These are phyloP conservation scores for Gymnarchus niloticus DNA, from an alignment of 2,113 vertebrate genomes.

Conservation along the genomic window DNA sequence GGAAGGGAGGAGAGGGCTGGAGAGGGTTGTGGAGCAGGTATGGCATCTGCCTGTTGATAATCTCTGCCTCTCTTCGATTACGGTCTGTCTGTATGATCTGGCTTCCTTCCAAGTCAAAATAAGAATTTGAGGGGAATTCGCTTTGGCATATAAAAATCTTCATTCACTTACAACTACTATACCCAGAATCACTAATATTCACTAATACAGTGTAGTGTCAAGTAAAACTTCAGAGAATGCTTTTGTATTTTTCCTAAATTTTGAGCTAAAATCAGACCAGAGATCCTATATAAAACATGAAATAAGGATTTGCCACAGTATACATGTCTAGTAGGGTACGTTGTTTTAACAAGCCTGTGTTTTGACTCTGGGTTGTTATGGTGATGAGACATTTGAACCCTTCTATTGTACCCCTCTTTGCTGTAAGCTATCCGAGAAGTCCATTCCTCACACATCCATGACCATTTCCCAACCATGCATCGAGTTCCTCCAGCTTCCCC, in stretches of 20 bases:
- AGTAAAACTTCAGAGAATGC: neutral
- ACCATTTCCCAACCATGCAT: neutral
- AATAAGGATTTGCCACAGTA: neutral
- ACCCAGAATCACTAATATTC: too few species aligned
- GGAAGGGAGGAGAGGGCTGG: neutral
- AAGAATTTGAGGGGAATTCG: neutral
- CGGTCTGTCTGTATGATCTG: too few species aligned
- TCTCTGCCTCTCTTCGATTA: neutral
- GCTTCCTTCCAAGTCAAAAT: too few species aligned
- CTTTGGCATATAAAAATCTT: neutral
- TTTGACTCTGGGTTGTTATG: constrained; percentile 28
- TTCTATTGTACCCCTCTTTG: constrained; percentile 20
- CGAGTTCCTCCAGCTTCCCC: neutral
- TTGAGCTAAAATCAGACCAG: too few species aligned
- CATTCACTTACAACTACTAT: neutral
- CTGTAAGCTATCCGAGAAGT: constrained; percentile 22
- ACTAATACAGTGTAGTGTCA: neutral
- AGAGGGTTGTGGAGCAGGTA: neutral
- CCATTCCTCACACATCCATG: neutral
- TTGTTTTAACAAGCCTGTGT: neutral
- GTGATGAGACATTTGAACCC: constrained; percentile 2
- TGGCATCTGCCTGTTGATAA: neutral
- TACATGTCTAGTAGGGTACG: neutral
- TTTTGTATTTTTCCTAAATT: neutral
- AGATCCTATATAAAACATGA: too few species aligned